Evolutionary conservation across 2,113 vertebrate genomes (phyloP).

Genomic region (Notechis scutatus): DNA sequence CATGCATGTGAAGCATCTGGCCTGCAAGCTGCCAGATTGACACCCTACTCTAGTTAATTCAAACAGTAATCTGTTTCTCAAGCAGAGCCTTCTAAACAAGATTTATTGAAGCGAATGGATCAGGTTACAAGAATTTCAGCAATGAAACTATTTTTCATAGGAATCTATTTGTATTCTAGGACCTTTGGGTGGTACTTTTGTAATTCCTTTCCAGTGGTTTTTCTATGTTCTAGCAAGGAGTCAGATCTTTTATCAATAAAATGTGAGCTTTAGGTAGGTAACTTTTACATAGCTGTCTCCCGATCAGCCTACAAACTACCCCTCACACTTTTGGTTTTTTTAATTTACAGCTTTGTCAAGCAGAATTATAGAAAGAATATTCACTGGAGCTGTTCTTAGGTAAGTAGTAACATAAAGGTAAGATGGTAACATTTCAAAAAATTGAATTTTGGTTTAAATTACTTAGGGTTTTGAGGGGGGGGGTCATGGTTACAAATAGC

Average conservation of each 20-base stretch:
- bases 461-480: neutral
- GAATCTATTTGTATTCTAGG: neutral
- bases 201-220: neutral
- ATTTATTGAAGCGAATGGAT: neutral
- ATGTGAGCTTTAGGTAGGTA: neutral
- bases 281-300: neutral
- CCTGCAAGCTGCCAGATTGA: too few relatives aligned
- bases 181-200: neutral
- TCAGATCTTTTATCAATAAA: neutral
- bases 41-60: neutral
- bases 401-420: conserved; percentile 61
- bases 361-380: conserved; percentile 94
- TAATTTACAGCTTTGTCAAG: conserved; percentile 84
- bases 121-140: neutral
- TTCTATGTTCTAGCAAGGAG: neutral
- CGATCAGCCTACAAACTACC: neutral
- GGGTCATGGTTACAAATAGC: neutral
- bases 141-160: neutral
- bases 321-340: conserved; percentile 20
- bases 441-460: neutral
- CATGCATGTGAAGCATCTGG: too few relatives aligned
- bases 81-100: neutral
- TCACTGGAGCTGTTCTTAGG: conserved; percentile 96
- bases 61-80: neutral
- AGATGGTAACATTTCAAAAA: neutral